Conservation (phyloP, 2,113 vertebrate genomes). For the Ceyx margarethae region DNA sequence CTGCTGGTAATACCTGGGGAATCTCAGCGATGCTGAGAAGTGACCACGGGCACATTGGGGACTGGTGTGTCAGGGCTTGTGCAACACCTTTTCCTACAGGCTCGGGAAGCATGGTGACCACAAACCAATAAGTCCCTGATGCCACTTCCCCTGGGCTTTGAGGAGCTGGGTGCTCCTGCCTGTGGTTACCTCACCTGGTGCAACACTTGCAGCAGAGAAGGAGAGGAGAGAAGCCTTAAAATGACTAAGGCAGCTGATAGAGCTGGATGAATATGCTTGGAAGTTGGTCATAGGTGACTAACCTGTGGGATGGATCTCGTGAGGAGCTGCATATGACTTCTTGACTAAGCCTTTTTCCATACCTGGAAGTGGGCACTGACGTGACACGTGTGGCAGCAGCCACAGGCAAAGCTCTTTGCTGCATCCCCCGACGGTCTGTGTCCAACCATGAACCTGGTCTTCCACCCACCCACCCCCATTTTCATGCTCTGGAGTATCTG, state of each 20-base stretch:
- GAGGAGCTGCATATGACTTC: background rate
- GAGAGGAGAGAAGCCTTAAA: background rate
- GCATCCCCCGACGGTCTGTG: background rate
- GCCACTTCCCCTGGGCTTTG: background rate
- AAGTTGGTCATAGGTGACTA: background rate
- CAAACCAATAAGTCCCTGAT: background rate
- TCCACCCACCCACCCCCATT: background rate
- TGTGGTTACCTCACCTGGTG: accelerated
- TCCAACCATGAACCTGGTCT: background rate
- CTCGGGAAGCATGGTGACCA: background rate
- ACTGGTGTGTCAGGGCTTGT: background rate
- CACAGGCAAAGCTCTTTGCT: background rate
- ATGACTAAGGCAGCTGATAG: too few species aligned
- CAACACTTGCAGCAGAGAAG: accelerated
- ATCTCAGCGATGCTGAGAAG: background rate
- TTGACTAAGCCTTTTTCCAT: background rate
- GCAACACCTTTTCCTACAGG: background rate
- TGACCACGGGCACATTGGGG: background rate
- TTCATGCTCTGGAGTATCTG: background rate
- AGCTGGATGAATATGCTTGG: background rate
- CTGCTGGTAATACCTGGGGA: background rate
- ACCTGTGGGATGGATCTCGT: background rate
- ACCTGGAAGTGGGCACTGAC: background rate
- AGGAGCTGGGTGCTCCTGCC: accelerated
- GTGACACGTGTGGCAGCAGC: background rate